A percentile compares a stretch with the other conserved stretches of the same genome.
phyloP scores from a whole-genome alignment of 2,797 vertebrate genomes.

The Chaetodon trifasciatus region DNA sequence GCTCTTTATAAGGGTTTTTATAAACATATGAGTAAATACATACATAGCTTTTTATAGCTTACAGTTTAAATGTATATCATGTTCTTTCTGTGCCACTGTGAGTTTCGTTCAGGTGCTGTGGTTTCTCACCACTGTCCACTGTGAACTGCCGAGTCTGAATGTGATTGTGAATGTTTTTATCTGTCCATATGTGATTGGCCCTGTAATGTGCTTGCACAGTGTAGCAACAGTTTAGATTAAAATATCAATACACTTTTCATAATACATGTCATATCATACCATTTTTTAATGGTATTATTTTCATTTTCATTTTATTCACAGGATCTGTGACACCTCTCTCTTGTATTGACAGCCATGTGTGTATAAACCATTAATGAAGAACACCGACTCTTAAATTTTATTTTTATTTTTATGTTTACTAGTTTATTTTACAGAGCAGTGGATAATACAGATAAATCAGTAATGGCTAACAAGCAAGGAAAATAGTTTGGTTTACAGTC shows the following conservation, averaged over 20 bases:
- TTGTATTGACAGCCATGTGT: background rate
- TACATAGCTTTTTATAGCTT: background rate
- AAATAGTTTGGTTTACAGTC: slow-evolving; percentile 6
- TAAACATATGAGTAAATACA: background rate
- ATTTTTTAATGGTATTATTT: background rate
- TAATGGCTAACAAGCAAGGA: slow-evolving; percentile 7
- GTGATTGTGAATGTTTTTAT: background rate
- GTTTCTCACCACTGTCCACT: background rate
- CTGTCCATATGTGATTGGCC: background rate
- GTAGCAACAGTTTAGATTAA: background rate
- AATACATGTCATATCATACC: no score
- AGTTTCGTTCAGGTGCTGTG: background rate
- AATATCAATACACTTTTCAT: background rate
- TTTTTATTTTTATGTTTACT: slow-evolving; percentile 29
- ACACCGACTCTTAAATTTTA: slow-evolving; percentile 16
- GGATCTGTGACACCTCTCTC: background rate
- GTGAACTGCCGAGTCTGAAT: background rate
- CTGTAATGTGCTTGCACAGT: background rate
- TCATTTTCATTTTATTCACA: background rate
- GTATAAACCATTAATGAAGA: background rate
- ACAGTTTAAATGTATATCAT: background rate
- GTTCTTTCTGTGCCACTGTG: background rate
- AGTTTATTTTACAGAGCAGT: slow-evolving; percentile 17
- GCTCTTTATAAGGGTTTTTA: background rate
- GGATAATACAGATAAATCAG: slow-evolving; percentile 3